Base-by-base conservation (phyloP, 2,888 invertebrate genomes). In the Leucophenga maculata region DNA sequence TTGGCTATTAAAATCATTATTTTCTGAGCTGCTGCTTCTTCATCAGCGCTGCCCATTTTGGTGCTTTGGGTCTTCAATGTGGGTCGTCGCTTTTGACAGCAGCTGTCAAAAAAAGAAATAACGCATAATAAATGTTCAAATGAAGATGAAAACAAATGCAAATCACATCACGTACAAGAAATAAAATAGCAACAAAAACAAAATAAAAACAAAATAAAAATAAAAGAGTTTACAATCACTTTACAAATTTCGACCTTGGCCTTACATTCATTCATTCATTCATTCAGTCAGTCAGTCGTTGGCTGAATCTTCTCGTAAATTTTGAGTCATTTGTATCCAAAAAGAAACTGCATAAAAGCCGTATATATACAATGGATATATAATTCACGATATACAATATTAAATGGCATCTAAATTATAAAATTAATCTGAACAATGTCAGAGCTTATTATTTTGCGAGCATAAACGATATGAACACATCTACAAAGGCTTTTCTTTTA, bases 171-270 rank as follows among this genome's bases (percentile, higher is more conserved):
- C 57, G 44, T 60, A 18, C 22, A 78, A 79, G 70, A 72, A 75
- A 74, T 64, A 69, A 62, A 52, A 64, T 72, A 72, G 68, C 72
- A 68, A 16, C 14, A 13, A 68, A 65, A 31, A 60, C 68, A 67
- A 44, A 67, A 68, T 72, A 70, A 72, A 72, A 72, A n/a, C n/a
- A 50, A 76, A 80, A 75, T 71, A 67, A 71, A 77, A 72, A 72
- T 74, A 69, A 73, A 76, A 78, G 74, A 11, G 18, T 18, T 80
- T 83, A 80, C 80, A 80, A 80, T 80, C 80, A 77, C 80, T 80
- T 80, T 83, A 80, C 80, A 82, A 80, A 82, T 83, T 83, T 80
- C 59, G 68, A 76, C 80, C 80, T 82, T 80, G 83, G 80, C 80
- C 80, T 80, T 80, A 80, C 81, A 82, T 77, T 73, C 20, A 26